Conservation (phyloP, 1,140 invertebrate species). For the Drosophila nasuta region DNA sequence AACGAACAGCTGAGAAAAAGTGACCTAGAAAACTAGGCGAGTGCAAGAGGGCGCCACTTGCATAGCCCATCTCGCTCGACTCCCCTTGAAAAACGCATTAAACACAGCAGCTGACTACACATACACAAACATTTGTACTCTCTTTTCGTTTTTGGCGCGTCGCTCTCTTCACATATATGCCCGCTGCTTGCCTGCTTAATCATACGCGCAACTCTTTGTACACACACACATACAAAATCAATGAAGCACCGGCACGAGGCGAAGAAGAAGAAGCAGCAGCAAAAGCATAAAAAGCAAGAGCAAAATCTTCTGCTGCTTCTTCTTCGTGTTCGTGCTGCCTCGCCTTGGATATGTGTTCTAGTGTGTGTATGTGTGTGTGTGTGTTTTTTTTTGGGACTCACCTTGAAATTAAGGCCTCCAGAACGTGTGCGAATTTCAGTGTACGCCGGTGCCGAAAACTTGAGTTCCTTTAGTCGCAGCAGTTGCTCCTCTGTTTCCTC, state of each 20-base stretch:
- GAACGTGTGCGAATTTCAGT: slow-evolving; percentile 72
- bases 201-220: slow-evolving; percentile 20
- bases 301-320: slow-evolving; percentile 18
- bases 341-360: slow-evolving; percentile 10
- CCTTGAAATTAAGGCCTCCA: slow-evolving; percentile 61
- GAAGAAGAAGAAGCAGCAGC: slow-evolving; percentile 29
- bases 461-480: slow-evolving; percentile 40
- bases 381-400: slow-evolving; percentile 36
- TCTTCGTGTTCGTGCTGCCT: slow-evolving; percentile 6
- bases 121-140: background rate
- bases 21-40: slow-evolving; percentile 36
- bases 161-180: slow-evolving; percentile 17
- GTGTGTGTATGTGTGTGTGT: no score
- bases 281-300: slow-evolving; percentile 23
- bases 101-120: slow-evolving; percentile 34
- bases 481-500: slow-evolving; percentile 38
- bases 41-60: slow-evolving; percentile 21
- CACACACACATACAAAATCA: slow-evolving; percentile 42
- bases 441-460: slow-evolving; percentile 73
- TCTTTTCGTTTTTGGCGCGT: slow-evolving; percentile 20
- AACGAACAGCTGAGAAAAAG: slow-evolving; percentile 32
- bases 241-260: slow-evolving; percentile 41
- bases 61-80: background rate
- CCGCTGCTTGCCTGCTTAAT: slow-evolving; percentile 5
- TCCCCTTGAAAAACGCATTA: background rate